Evolutionary conservation across 92 coral and sea anemone species (phyloP).

Genomic region (Anthopleura xanthogrammica): DNA sequence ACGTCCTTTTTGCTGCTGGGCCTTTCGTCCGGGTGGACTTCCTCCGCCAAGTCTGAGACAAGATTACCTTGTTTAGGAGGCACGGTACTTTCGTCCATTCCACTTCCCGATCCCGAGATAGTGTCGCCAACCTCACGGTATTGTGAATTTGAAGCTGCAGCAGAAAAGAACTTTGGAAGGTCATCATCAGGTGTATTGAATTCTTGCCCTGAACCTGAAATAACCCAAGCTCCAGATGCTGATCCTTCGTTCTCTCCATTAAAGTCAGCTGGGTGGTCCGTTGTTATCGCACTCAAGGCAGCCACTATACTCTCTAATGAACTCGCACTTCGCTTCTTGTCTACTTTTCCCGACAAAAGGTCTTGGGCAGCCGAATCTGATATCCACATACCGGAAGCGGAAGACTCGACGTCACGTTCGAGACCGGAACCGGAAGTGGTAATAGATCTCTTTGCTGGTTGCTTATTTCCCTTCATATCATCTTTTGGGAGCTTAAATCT

Average conservation of each 20-base stretch:
- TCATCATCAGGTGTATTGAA: background rate
- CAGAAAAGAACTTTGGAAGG: constrained; percentile 12
- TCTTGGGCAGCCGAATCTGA: constrained; percentile 24
- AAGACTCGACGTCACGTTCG: constrained; percentile 1
- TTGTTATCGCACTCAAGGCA: constrained; percentile 49
- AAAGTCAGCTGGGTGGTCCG: constrained; percentile 5
- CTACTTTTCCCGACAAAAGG: constrained; percentile 19
- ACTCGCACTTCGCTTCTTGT: constrained; percentile 50
- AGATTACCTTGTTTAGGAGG: constrained; percentile 11
- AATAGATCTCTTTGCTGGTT: constrained; percentile 44
- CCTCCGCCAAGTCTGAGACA: constrained; percentile 32
- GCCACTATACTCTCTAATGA: constrained; percentile 63
- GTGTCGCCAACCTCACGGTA: constrained; percentile 18
- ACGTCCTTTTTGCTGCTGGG: background rate
- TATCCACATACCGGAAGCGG: constrained; percentile 45
- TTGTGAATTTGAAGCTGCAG: constrained; percentile 27
- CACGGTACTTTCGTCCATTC: background rate
- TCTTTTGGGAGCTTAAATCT: constrained; percentile 37
- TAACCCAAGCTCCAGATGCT: constrained; percentile 50
- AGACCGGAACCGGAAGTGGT: constrained; percentile 25
- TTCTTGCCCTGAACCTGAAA: constrained; percentile 27
- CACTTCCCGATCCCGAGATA: constrained; percentile 27
- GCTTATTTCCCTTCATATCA: constrained; percentile 38
- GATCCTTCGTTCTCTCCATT: constrained; percentile 29
- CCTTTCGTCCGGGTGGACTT: background rate